Evolutionary conservation across 2,113 vertebrate genomes (phyloP).

Genomic region (Falcunculus frontatus): DNA sequence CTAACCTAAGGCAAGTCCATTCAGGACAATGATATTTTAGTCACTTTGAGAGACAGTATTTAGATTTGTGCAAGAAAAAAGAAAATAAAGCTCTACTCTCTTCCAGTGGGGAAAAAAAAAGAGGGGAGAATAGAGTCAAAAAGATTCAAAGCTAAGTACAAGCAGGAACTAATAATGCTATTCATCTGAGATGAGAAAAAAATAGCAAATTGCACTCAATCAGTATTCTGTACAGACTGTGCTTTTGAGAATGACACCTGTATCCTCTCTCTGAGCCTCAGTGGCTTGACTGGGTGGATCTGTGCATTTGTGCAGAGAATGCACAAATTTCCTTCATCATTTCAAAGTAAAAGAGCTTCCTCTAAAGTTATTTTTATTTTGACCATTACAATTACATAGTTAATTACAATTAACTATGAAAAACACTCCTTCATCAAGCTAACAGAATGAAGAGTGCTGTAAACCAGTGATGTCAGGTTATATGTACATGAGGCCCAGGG

Average conservation of each 20-base stretch:
- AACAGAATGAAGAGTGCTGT: neutral
- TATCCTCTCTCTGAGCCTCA: neutral
- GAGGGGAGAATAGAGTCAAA: accelerated
- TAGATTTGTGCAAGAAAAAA: neutral
- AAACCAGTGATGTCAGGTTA: neutral
- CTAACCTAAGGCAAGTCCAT: neutral
- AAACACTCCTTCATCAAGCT: neutral
- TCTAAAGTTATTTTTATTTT: neutral
- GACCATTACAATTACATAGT: too few relatives aligned
- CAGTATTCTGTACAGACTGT: neutral
- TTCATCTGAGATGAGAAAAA: neutral
- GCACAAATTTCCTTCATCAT: neutral
- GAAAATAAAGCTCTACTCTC: neutral
- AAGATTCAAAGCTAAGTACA: neutral
- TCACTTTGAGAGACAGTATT: neutral
- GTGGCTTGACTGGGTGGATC: neutral
- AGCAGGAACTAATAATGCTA: neutral
- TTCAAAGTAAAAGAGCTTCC: neutral
- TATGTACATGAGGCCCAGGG: neutral
- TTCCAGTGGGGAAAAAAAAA: neutral
- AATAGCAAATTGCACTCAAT: accelerated
- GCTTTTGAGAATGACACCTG: neutral
- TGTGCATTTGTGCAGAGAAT: neutral
- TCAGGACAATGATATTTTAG: neutral
- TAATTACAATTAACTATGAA: neutral